phyloP scores from a whole-genome alignment of 2,113 vertebrate genomes.

The Prietella phreatophila region DNA sequence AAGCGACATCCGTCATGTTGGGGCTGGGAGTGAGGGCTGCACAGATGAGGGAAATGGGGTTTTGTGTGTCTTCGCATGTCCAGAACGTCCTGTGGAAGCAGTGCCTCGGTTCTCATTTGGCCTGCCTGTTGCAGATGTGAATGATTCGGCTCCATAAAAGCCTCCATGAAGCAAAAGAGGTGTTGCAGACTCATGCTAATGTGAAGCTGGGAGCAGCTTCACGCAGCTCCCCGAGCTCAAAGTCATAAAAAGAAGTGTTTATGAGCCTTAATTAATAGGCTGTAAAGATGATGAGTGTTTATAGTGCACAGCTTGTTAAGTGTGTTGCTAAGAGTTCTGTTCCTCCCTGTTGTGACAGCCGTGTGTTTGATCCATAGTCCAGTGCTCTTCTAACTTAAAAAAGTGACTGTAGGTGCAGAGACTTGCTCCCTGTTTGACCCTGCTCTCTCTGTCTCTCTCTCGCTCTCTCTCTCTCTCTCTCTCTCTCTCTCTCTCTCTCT shows the following conservation, averaged over 20 bases:
- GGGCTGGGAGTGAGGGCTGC: constrained; percentile 1
- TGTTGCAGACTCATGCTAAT: constrained; percentile 47
- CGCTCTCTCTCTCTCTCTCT: no score
- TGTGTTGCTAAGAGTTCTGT: constrained; percentile 20
- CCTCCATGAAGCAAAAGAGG: constrained; percentile 56
- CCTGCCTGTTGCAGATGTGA: constrained; percentile 53
- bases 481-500: no score
- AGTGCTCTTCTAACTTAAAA: constrained; percentile 1
- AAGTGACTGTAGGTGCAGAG: not conserved
- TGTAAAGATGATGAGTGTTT: constrained; percentile 65
- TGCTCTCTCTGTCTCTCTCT: not conserved
- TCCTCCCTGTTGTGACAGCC: constrained; percentile 18
- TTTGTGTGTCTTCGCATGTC: not conserved
- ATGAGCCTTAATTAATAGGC: constrained; percentile 66
- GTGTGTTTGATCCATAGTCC: constrained; percentile 20
- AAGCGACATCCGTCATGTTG: constrained; percentile 38
- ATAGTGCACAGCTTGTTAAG: constrained; percentile 53
- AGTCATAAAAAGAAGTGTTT: constrained; percentile 61
- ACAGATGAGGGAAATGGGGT: not conserved
- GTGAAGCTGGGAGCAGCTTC: constrained; percentile 53
- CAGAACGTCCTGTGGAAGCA: constrained; percentile 5
- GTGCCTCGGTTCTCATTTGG: not conserved
- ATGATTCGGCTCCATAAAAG: constrained; percentile 56
- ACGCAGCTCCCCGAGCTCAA: constrained; percentile 51
- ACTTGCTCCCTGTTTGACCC: constrained; percentile 31